Percentiles rank a stretch among this genome's conserved stretches.
Conservation (phyloP, 2,888 invertebrate genomes). For the Hydropsyche betteni region DNA sequence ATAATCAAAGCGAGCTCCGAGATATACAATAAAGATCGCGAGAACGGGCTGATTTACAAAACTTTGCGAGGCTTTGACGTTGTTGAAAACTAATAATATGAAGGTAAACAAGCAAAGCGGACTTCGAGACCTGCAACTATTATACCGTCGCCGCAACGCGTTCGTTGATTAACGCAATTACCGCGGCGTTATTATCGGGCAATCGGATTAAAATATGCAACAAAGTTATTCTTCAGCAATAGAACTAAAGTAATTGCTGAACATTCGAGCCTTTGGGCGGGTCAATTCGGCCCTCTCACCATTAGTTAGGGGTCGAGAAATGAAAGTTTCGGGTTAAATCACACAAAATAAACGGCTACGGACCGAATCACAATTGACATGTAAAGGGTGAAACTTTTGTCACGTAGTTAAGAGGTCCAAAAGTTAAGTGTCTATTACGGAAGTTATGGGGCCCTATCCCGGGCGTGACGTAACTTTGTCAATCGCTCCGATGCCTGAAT, state of each 20-base stretch:
- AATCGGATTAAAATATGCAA: background rate
- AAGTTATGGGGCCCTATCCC: constrained; percentile 34
- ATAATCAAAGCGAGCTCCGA: too few species aligned
- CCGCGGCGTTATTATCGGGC: background rate
- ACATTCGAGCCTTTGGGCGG: background rate
- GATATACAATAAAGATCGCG: too few species aligned
- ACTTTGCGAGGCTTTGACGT: too few species aligned
- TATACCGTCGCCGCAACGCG: background rate
- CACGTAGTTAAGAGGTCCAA: constrained; percentile 41
- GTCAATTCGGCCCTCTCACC: background rate
- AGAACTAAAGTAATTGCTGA: background rate
- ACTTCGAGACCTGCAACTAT: background rate
- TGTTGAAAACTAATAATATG: constrained; percentile 31
- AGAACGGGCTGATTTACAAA: too few species aligned
- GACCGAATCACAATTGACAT: constrained; percentile 34
- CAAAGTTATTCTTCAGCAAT: constrained; percentile 9
- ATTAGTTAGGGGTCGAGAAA: constrained; percentile 12
- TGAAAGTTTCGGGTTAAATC: constrained; percentile 36
- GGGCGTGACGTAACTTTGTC: constrained; percentile 36
- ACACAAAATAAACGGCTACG: constrained; percentile 35
- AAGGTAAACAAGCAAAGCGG: constrained; percentile 21
- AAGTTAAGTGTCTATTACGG: constrained; percentile 41
- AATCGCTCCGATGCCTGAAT: constrained; percentile 21
- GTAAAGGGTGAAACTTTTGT: constrained; percentile 38
- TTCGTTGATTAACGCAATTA: constrained; percentile 28